Conservation (phyloP, 2,797 vertebrate genomes). For the Sarcoramphus papa region DNA sequence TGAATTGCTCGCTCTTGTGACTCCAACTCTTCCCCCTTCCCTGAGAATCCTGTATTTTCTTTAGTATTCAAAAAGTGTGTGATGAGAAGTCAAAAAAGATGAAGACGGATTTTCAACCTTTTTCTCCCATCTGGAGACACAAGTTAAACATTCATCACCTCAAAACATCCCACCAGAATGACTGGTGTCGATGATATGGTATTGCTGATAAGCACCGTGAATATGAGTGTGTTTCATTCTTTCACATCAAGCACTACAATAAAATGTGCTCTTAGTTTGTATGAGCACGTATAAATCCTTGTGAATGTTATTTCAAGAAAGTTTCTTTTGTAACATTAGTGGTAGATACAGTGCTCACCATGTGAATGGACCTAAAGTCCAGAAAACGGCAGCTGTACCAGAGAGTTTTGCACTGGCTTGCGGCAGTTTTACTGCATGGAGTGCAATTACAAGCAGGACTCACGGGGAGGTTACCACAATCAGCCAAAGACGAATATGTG, state of each 20-base stretch:
- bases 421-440: neutral
- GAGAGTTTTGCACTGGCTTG: neutral
- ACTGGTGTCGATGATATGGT: too few species aligned
- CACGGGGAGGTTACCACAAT: accelerated
- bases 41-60: neutral
- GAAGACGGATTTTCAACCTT: neutral
- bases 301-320: neutral
- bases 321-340: neutral
- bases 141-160: neutral
- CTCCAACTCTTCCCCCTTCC: neutral
- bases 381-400: neutral
- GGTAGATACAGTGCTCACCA: neutral
- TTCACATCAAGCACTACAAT: neutral
- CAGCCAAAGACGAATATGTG: neutral
- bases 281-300: neutral
- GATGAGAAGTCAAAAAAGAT: neutral
- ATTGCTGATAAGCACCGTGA: neutral
- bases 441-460: neutral
- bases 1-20: neutral
- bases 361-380: accelerated
- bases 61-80: neutral
- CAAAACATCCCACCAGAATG: neutral
- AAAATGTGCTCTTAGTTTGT: neutral
- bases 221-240: neutral
- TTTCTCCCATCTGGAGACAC: neutral